Evolutionary conservation across 2,797 vertebrate genomes (phyloP).

Genomic region (Gymnoscopelus braueri): DNA sequence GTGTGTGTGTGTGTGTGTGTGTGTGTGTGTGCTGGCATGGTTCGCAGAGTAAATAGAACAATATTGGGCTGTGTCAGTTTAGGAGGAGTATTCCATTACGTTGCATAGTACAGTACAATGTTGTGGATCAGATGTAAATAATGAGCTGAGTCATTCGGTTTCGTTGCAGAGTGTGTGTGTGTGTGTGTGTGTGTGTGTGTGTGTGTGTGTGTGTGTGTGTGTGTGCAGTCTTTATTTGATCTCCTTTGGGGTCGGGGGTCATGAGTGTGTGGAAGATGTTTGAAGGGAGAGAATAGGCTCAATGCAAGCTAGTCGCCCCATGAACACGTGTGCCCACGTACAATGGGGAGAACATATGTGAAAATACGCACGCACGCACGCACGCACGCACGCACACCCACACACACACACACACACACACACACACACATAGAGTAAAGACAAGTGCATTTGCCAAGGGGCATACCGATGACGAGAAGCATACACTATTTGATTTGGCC

Average conservation of each 20-base stretch:
- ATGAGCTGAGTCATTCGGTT: slow-evolving; percentile 55
- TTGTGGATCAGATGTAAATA: slow-evolving; percentile 60
- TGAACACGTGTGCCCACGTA: no score
- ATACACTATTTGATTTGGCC: slow-evolving; percentile 22
- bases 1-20: background rate
- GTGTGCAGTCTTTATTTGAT: background rate
- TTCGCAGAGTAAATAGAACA: slow-evolving; percentile 65
- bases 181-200: no score
- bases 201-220: no score
- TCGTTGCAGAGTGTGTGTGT: no score
- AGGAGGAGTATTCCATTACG: slow-evolving; percentile 59
- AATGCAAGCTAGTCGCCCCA: no score
- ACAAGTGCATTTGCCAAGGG: no score
- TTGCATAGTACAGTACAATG: slow-evolving; percentile 36
- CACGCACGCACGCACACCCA: background rate
- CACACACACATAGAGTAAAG: background rate
- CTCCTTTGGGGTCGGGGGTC: no score
- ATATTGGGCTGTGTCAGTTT: slow-evolving; percentile 66
- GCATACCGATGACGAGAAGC: background rate
- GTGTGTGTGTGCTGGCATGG: slow-evolving; percentile 46
- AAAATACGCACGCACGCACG: background rate
- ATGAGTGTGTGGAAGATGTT: no score
- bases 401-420: background rate
- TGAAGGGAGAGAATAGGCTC: no score
- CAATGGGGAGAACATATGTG: no score